Conservation (phyloP, 2,113 vertebrate genomes). For the Hystrix cristata region DNA sequence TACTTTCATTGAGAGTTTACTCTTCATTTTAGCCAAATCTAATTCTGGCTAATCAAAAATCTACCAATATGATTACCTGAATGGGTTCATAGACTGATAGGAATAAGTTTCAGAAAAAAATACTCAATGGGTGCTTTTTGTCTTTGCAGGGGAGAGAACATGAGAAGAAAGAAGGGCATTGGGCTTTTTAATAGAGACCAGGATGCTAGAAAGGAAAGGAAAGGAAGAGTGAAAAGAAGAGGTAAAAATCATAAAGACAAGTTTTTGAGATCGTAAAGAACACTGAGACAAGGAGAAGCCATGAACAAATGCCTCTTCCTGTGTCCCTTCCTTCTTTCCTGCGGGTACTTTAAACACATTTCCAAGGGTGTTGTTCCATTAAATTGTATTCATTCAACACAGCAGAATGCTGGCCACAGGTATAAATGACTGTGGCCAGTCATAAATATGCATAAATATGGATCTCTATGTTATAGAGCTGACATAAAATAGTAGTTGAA, state of each 20-base stretch:
- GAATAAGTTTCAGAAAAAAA: neutral
- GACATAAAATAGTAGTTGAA: neutral
- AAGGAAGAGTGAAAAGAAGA: neutral
- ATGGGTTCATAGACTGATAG: neutral
- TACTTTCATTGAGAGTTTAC: neutral
- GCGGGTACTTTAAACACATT: neutral
- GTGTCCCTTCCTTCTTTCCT: neutral
- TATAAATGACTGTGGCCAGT: neutral
- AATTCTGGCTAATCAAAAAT: neutral
- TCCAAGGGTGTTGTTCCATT: neutral
- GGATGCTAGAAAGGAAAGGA: neutral
- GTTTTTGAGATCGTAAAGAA: neutral
- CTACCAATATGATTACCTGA: neutral
- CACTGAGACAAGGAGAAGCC: neutral
- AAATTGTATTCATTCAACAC: no score
- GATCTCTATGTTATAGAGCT: neutral
- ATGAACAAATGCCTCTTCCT: neutral
- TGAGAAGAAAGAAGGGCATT: neutral
- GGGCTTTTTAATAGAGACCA: neutral
- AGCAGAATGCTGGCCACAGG: neutral
- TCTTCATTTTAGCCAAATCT: neutral
- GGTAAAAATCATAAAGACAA: neutral
- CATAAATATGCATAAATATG: neutral
- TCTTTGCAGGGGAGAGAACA: neutral
- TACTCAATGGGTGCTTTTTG: neutral